Evolutionary conservation across 2,888 invertebrate species (phyloP).

Genomic region (Odontomyia ornata): DNA sequence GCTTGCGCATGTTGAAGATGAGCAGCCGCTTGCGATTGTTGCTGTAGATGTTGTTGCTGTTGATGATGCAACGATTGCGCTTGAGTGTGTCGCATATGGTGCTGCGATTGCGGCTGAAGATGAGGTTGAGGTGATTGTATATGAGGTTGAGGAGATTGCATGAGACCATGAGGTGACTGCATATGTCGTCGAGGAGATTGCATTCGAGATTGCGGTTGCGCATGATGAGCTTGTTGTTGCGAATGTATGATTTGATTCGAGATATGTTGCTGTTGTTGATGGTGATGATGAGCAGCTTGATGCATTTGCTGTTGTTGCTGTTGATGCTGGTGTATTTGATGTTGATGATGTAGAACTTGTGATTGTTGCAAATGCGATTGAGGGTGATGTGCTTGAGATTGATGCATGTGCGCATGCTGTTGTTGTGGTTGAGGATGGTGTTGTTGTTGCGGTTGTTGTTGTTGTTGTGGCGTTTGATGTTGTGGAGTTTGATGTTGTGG

Average conservation of each 20-base stretch:
- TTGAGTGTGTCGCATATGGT: slow-evolving; percentile 51
- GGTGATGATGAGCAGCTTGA: slow-evolving; percentile 27
- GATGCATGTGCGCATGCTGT: slow-evolving; percentile 51
- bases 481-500: slow-evolving; percentile 60
- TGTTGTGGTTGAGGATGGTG: slow-evolving; percentile 51
- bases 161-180: slow-evolving; percentile 52
- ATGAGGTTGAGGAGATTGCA: slow-evolving; percentile 53
- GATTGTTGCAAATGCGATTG: slow-evolving; percentile 33
- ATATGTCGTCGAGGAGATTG: slow-evolving; percentile 57
- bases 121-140: slow-evolving; percentile 50
- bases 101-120: slow-evolving; percentile 50
- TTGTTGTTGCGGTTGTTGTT: slow-evolving; percentile 56
- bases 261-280: slow-evolving; percentile 52
- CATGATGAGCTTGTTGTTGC: slow-evolving; percentile 55
- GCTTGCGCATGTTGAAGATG: slow-evolving; percentile 53
- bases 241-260: slow-evolving; percentile 18
- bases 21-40: slow-evolving; percentile 53
- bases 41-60: slow-evolving; percentile 53
- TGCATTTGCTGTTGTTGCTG: slow-evolving; percentile 35
- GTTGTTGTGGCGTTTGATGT: slow-evolving; percentile 57
- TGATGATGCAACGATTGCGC: slow-evolving; percentile 56
- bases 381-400: slow-evolving; percentile 54
- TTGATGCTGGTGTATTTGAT: slow-evolving; percentile 39
- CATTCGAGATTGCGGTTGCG: slow-evolving; percentile 57
- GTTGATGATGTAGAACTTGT: slow-evolving; percentile 38